A percentile compares a stretch with the other conserved stretches of the same genome.
phyloP scores from a whole-genome alignment of 2,797 vertebrate species.

The Tinamus major region DNA sequence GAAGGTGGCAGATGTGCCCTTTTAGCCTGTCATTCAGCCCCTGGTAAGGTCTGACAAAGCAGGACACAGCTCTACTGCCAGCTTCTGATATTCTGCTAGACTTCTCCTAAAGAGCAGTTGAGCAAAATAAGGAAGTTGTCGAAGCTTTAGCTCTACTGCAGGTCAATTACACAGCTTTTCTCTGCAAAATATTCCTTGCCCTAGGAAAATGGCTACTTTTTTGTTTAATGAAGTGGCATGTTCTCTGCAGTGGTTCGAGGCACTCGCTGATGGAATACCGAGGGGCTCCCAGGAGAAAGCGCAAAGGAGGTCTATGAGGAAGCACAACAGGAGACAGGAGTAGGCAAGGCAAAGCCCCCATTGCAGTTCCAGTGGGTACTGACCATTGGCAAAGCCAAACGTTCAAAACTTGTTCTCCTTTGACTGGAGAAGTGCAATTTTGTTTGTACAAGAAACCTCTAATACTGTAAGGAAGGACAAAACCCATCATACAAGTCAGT shows the following conservation, averaged over 20 bases:
- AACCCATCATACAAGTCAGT: background rate
- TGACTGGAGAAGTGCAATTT: background rate
- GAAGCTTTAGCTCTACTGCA: background rate
- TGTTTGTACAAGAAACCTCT: background rate
- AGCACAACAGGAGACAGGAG: background rate
- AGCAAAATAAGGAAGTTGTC: background rate
- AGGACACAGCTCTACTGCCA: background rate
- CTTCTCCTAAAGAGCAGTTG: background rate
- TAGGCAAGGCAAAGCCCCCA: background rate
- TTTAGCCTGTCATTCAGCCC: constrained; percentile 4
- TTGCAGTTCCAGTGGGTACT: background rate
- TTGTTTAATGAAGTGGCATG: background rate
- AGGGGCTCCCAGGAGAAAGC: background rate
- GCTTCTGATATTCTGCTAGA: background rate
- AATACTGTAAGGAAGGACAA: background rate
- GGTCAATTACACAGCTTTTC: background rate
- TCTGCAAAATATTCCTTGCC: background rate
- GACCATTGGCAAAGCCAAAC: background rate
- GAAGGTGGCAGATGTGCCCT: background rate
- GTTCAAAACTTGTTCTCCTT: background rate
- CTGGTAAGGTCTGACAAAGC: constrained; percentile 12
- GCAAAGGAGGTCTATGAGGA: background rate
- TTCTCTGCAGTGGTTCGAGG: background rate
- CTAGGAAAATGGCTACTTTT: fast-evolving
- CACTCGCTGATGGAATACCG: background rate